These are phyloP conservation scores for Aradus depressus DNA, from an alignment of 2,888 invertebrate species.

Conservation along the genomic window DNA sequence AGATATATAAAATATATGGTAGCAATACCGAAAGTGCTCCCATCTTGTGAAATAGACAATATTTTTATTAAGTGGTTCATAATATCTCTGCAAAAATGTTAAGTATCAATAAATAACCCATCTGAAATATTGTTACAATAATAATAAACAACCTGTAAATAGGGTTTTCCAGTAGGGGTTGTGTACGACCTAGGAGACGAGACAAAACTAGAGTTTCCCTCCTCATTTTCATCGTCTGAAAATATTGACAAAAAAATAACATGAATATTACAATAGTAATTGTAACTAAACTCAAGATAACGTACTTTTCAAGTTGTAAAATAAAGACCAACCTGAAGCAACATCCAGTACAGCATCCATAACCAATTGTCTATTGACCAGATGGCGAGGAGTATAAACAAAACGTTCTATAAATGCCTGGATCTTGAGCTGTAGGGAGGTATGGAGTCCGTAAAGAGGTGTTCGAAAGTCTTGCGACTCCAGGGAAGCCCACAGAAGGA, in stretches of 20 bases:
- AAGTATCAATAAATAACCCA: too few species aligned
- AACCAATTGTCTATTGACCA: conserved; percentile 11
- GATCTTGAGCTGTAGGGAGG: conserved; percentile 7
- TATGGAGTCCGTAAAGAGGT: conserved; percentile 5
- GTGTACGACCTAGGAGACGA: conserved; percentile 12
- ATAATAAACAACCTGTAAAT: too few species aligned
- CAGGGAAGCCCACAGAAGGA: conserved; percentile 14
- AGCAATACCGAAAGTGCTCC: too few species aligned
- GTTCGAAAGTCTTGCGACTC: conserved; percentile 9
- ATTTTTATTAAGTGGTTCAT: too few species aligned
- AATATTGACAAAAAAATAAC: not conserved
- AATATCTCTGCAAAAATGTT: too few species aligned
- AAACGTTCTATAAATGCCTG: conserved; percentile 13
- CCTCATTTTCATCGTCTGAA: conserved; percentile 7
- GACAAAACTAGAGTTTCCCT: conserved; percentile 6
- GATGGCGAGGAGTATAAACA: conserved; percentile 10
- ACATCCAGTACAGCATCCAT: conserved; percentile 14
- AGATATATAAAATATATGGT: too few species aligned
- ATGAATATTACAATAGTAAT: not conserved
- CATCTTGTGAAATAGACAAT: too few species aligned
- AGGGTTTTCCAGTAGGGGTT: conserved; percentile 3
- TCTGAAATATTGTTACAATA: too few species aligned
- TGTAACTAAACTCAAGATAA: too few species aligned
- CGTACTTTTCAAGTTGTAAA: too few species aligned
- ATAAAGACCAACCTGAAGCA: conserved; percentile 2